Percentiles rank a stretch among this genome's conserved stretches.
Conservation (phyloP, 2,113 vertebrate genomes). For the Cebidichthys violaceus region DNA sequence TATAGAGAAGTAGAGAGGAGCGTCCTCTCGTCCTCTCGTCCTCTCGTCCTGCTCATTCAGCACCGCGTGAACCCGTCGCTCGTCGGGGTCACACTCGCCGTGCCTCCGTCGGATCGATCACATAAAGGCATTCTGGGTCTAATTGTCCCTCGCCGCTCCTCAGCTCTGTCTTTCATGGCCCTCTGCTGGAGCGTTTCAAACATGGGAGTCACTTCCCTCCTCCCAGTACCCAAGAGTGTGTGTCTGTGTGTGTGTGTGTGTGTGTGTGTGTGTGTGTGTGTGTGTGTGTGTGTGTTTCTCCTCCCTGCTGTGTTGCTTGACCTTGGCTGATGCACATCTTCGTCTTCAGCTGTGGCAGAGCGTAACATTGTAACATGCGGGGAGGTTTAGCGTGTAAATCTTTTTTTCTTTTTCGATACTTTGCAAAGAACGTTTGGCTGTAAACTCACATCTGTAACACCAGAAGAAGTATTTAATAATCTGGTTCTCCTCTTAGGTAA, state of each 20-base stretch:
- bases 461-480: neutral
- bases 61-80: neutral
- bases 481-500: neutral
- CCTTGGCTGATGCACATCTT: slow-evolving; percentile 58
- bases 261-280: slow-evolving; percentile 37
- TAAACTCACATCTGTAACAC: neutral
- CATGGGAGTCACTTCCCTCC: slow-evolving; percentile 47
- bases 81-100: neutral
- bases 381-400: neutral
- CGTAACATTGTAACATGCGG: slow-evolving; percentile 20
- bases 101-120: neutral
- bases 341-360: slow-evolving; percentile 22
- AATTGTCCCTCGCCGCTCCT: slow-evolving; percentile 14
- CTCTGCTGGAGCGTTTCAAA: slow-evolving; percentile 76
- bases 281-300: slow-evolving; percentile 35
- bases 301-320: slow-evolving; percentile 51
- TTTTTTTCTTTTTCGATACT: neutral
- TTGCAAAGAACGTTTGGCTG: neutral
- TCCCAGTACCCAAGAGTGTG: slow-evolving; percentile 29
- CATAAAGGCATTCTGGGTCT: slow-evolving; percentile 7
- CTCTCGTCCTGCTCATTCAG: neutral
- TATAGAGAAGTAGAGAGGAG: too few relatives aligned
- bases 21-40: neutral
- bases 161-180: slow-evolving; percentile 73
- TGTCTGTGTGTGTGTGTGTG: slow-evolving; percentile 33